Percentiles rank a stretch among this genome's conserved stretches.
These are phyloP conservation scores for Zaprionus ornatus DNA, from an alignment of 1,140 invertebrate genomes.

Conservation along the genomic window DNA sequence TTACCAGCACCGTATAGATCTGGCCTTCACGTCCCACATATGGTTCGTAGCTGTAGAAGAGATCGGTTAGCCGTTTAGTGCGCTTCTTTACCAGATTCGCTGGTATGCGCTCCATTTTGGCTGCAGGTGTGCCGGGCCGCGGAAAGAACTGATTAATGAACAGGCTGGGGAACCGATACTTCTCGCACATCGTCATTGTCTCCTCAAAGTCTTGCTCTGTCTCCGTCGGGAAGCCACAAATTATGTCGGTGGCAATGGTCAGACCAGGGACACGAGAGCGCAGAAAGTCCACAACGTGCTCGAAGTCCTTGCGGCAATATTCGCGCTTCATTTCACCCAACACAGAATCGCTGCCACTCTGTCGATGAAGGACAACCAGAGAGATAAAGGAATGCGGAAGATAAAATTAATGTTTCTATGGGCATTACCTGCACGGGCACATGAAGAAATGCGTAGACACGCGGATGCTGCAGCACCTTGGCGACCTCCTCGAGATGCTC, in stretches of 20 bases:
- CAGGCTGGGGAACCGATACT: constrained; percentile 96
- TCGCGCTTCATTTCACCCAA: constrained; percentile 98
- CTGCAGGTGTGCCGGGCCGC: constrained; percentile 97
- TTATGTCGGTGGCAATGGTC: constrained; percentile 98
- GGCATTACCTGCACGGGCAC: constrained; percentile 93
- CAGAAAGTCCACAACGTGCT: constrained; percentile 94
- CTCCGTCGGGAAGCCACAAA: constrained; percentile 99
- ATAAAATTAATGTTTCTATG: neutral
- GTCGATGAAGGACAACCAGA: neutral
- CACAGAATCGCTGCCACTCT: constrained; percentile 96
- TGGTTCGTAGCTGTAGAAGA: constrained; percentile 96
- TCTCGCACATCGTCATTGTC: constrained; percentile 92
- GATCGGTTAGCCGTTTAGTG: constrained; percentile 94
- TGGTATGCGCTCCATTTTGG: constrained; percentile 91
- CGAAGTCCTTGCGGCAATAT: constrained; percentile 95
- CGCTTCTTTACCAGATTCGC: constrained; percentile 94
- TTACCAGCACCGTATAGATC: constrained; percentile 93
- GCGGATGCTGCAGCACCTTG: constrained; percentile 93
- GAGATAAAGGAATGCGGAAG: neutral
- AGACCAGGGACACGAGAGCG: constrained; percentile 89
- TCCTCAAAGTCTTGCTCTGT: constrained; percentile 95
- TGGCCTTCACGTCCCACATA: constrained; percentile 92
- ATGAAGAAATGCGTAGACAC: constrained; percentile 98
- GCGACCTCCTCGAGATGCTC: constrained; percentile 97
- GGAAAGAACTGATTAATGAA: constrained; percentile 99